Percentiles rank a stretch among this genome's conserved stretches.
phyloP scores from a whole-genome alignment of 1,140 invertebrate species.

The Bombus superbus region DNA sequence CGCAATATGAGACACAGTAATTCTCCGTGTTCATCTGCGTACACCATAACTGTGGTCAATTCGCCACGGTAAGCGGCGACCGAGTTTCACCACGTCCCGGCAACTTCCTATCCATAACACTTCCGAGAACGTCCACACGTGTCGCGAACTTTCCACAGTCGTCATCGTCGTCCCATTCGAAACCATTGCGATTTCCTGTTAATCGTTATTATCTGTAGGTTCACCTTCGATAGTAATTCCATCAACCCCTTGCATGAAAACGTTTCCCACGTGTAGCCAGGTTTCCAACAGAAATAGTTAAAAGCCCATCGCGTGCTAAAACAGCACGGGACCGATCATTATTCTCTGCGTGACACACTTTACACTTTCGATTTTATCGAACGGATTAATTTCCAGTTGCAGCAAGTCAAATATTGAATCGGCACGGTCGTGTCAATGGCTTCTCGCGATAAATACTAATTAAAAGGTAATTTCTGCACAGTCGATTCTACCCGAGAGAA shows the following conservation, averaged over 20 bases:
- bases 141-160: constrained; percentile 24
- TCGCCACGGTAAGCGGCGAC: background rate
- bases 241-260: background rate
- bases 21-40: constrained; percentile 32
- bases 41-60: constrained; percentile 46
- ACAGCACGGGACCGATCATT: background rate
- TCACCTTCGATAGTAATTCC: background rate
- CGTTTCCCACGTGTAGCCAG: no score
- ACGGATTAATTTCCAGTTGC: no score
- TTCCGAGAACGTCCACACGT: constrained; percentile 24
- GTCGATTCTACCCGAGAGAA: background rate
- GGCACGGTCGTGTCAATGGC: background rate
- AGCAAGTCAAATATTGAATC: background rate
- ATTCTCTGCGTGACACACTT: background rate
- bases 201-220: constrained; percentile 2
- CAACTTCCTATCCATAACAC: constrained; percentile 49
- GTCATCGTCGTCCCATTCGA: background rate
- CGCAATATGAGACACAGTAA: constrained; percentile 26
- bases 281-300: background rate
- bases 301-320: background rate
- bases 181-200: constrained; percentile 14
- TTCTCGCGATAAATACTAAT: constrained; percentile 16
- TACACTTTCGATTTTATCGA: background rate
- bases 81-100: constrained; percentile 27
- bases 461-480: background rate